Evolutionary conservation across 1,140 invertebrate genomes (phyloP).

Genomic region (Anthonomus grandis): DNA sequence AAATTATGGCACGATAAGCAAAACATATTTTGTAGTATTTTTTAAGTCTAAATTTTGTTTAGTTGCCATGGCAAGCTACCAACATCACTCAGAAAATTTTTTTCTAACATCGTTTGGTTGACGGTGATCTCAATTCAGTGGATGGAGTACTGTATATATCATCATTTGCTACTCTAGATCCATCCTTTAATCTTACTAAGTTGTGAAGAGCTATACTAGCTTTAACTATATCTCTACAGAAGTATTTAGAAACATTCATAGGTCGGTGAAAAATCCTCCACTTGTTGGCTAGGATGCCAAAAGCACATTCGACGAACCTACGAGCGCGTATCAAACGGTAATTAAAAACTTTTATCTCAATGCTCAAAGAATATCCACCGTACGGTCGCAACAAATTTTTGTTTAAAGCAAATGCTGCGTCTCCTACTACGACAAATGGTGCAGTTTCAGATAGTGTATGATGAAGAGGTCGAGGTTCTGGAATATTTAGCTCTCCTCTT

Average conservation of each 20-base stretch:
- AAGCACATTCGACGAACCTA: slow-evolving; percentile 49
- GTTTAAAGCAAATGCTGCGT: slow-evolving; percentile 46
- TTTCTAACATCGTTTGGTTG: too few species aligned
- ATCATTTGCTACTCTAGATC: too few species aligned
- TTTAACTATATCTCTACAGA: slow-evolving; percentile 19
- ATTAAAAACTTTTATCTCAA: slow-evolving; percentile 49
- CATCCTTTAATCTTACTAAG: slow-evolving; percentile 6
- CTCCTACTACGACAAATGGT: slow-evolving; percentile 31
- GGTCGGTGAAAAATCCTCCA: slow-evolving; percentile 34
- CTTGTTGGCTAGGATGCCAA: slow-evolving; percentile 43
- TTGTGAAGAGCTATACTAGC: slow-evolving; percentile 12
- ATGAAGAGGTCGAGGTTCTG: neutral
- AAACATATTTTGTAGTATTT: too few species aligned
- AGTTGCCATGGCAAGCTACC: too few species aligned
- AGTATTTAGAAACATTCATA: slow-evolving; percentile 11
- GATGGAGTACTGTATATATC: too few species aligned
- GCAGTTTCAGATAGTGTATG: too few species aligned
- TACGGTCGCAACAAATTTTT: slow-evolving; percentile 46
- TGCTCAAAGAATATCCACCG: slow-evolving; percentile 38
- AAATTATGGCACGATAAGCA: too few species aligned
- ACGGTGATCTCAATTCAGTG: too few species aligned
- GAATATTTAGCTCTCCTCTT: slow-evolving; percentile 12
- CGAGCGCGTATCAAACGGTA: slow-evolving; percentile 47
- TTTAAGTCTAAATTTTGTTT: too few species aligned
- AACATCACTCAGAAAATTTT: too few species aligned